Evolutionary conservation across 2,888 invertebrate genomes (phyloP), one percentile per base, ranked within the genome.

Genomic region (Dryobotodes eremita): DNA sequence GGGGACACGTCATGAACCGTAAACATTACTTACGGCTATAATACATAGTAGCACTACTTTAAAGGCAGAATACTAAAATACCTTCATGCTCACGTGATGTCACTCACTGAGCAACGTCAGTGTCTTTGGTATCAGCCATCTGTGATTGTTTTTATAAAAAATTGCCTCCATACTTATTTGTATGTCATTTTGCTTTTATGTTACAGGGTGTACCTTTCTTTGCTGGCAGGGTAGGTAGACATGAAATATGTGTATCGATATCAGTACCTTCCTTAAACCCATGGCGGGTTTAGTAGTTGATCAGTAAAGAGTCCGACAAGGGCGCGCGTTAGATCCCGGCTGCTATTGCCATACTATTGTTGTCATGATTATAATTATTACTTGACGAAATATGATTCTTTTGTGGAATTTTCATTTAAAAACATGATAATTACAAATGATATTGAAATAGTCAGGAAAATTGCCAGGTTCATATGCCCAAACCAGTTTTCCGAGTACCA

Each of bases 31-130:
- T 42, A 75, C 64, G 42, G 26, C 42, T 23, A 36, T 70, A 66
- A 70, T n/a, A n/a, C n/a, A n/a, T 70, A 70, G 11, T 62, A 50
- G 59, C 57, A 65, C 17, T 66, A 70, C 75, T 65, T 48, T 55
- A 62, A 50, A 76, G 64, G 50, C 50, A 70, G 50, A 65, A 70
- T 82, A 77, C 31, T 57, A 66, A 72, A 81, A 81, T 81, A 76
- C n/a, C 57, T 53, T 64, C 62, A 68, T 55, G 42, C n/a, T 55
- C 15, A 11, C 3, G 48, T 80, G 53, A 76, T 71, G 69, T 71
- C 48, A 70, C 31, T 66, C 31, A 69, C 20, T 42, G 0, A 15
- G 53, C 10, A 26, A 66, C 26, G 46, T 46, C 50, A 69, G 5
- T 65, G 64, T 77, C 64, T 77, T 66, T 71, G 42, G 26, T 17